Base-by-base conservation (phyloP, 1,140 invertebrate species). In the Pseudoatta argentina region DNA sequence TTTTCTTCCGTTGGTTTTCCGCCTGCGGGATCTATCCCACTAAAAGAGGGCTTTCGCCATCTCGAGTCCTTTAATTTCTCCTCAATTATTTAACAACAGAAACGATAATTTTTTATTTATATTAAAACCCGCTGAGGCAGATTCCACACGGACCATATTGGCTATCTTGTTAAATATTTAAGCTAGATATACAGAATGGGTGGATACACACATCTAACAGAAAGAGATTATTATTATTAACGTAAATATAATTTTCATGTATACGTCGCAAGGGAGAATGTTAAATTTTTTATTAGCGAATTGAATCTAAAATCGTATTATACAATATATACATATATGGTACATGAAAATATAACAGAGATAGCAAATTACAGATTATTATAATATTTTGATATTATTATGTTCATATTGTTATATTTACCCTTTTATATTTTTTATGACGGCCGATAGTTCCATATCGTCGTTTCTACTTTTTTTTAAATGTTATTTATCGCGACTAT, bases 81-180 rank as follows among this genome's bases (percentile, higher is more conserved):
- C 14, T 61, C 48, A 34, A 73, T 83, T 73, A 83, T 83, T 73
- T 63, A 83, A 55, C 34, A 6, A 34, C 16, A 21, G 69, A 21
- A 1, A 59, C 18, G n/a, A n/a, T n/a, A 24, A 83, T 75, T 73
- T 30, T 75, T 73, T 83, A 83, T 83, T 83, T 75, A 73, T 16
- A 57, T 39, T 16, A 16, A 71, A 71, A 16, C 14, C 30, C 64
- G 16, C 5, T 24, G 16, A 21, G 51, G 12, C 1, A 44, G 8
- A 71, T 57, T 81, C 34, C 3, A 44, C 1, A 44, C 14, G 27
- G 51, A 44, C 2, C 21, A 39, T 73, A 61, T 73, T 63, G 44
- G 6, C 30, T 44, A 44, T 82, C 12, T 34, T 82, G 12, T 59
- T 27, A 82, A 73, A 82, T 82, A 73, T 59, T 73, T 30, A 72